Base-by-base conservation (phyloP, 2,113 vertebrate species). In the Taxidea taxus region DNA sequence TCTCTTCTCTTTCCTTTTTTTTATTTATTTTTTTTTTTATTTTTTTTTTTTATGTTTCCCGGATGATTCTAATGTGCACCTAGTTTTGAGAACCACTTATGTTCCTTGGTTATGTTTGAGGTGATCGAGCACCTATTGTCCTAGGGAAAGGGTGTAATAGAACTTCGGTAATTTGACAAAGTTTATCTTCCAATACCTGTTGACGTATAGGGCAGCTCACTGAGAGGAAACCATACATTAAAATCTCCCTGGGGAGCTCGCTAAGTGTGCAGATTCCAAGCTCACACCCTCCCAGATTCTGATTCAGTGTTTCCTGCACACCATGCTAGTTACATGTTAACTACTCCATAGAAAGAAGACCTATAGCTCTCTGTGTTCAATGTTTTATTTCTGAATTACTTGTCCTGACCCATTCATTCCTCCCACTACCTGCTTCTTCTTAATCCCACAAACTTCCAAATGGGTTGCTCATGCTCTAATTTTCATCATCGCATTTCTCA, bases 1-100 rank as follows among this genome's bases (percentile, higher is more conserved):
- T n/a, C 15, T 68, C 16, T 2, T n/a, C 18, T 31, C 8, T 16
- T n/a, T 1, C 0, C 20, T 68, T 3, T 13, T 14, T 31, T 0
- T 2, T 14, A n/a, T n/a, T n/a, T n/a, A n/a, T n/a, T n/a, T n/a
- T n/a, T n/a, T n/a, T n/a, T n/a, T n/a, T 18, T 13, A 1, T 72
- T 42, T 39, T 14, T 8, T 25, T n/a, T 42, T 44, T 72, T 29
- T 27, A 49, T 27, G 1, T 56, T 91, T 88, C 25, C 51, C 56
- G 84, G 3, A 51, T 92, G 44, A 91, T 87, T 94, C 68, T 56
- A 91, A 66, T 15, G 23, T 70, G n/a, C 4, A 56, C 16, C 12
- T 23, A 25, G 20, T 34, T 87, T 56, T 92, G 31, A 92, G 70
- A 82, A 56, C 70, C 64, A 60, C 47, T 31, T 21, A 44, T 80